These are phyloP conservation scores for Trypoxylus dichotomus DNA, from an alignment of 1,140 invertebrate genomes.

Conservation along the genomic window DNA sequence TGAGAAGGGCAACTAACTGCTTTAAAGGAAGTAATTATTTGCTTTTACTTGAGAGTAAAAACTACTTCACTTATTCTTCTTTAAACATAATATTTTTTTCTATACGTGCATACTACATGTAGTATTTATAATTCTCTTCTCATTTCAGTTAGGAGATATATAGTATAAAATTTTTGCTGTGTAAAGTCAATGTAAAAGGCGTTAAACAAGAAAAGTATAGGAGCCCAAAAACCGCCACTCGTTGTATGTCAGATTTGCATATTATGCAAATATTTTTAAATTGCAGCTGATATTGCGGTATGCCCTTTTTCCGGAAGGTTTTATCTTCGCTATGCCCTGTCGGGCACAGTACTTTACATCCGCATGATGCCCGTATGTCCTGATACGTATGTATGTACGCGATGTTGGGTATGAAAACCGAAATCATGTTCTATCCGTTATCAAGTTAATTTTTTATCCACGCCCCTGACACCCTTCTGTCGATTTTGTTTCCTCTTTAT, in stretches of 20 bases:
- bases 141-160: too few relatives aligned
- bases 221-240: neutral
- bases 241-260: neutral
- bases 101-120: too few relatives aligned
- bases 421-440: conserved; percentile 13
- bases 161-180: too few relatives aligned
- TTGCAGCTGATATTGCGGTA: conserved; percentile 23
- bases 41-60: too few relatives aligned
- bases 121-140: too few relatives aligned
- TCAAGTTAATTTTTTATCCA: conserved; percentile 19
- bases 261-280: conserved; percentile 21
- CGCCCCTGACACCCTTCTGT: neutral
- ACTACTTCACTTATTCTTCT: too few relatives aligned
- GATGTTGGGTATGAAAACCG: neutral
- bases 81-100: too few relatives aligned
- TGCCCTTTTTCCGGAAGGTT: neutral
- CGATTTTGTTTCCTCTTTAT: neutral
- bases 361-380: neutral
- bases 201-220: neutral
- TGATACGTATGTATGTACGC: neutral
- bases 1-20: too few relatives aligned
- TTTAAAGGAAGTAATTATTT: too few relatives aligned
- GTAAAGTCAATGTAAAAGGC: too few relatives aligned
- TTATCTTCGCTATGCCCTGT: neutral
- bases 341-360: neutral